Percentiles rank a stretch among this genome's conserved stretches.
Conservation (phyloP, 2,113 vertebrate genomes). For the Channa maculata region DNA sequence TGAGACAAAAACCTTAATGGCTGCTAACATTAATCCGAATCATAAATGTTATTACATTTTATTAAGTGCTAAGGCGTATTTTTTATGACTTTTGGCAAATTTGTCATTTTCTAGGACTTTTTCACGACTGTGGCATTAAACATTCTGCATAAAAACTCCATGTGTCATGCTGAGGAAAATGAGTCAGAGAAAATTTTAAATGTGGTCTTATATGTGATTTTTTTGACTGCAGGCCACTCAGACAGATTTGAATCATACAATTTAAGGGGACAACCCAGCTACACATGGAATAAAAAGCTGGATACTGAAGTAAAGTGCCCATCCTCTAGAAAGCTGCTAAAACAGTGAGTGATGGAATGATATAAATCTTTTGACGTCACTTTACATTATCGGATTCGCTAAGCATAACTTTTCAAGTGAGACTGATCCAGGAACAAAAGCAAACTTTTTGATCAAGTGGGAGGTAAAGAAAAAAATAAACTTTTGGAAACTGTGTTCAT, state of each 20-base stretch:
- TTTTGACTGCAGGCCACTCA: no score
- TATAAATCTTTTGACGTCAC: constrained; percentile 21
- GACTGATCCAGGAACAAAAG: not conserved
- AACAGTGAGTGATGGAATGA: not conserved
- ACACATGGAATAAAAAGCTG: not conserved
- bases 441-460: not conserved
- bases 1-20: no score
- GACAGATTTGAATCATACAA: not conserved
- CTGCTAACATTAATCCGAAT: no score
- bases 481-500: not conserved
- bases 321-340: no score
- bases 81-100: not conserved
- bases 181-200: not conserved
- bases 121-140: no score
- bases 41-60: no score
- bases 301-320: not conserved
- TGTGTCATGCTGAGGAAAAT: not conserved
- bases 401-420: not conserved
- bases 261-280: not conserved
- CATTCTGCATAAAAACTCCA: not conserved
- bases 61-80: not conserved
- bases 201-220: not conserved
- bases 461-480: not conserved
- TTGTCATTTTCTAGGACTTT: not conserved
- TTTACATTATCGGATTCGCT: not conserved